phyloP scores from a whole-genome alignment of 2,888 invertebrate species.

The Lepidocyrtoides sp. region DNA sequence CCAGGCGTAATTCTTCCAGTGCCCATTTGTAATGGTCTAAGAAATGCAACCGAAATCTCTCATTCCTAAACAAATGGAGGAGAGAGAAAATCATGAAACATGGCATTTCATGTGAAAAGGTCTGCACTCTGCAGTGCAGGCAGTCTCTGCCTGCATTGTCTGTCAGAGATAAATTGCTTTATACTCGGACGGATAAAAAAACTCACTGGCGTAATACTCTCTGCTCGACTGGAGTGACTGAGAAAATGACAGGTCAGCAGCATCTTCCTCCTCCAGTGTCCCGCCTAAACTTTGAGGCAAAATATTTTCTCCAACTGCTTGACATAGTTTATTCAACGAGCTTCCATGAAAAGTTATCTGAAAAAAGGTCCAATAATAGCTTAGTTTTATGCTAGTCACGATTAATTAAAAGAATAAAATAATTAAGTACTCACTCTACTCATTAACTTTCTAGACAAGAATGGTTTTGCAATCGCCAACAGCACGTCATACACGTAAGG shows the following conservation, averaged over 20 bases:
- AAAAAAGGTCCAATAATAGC: too few species aligned
- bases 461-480: constrained; percentile 71
- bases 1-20: not conserved
- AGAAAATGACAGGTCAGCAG: constrained; percentile 52
- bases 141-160: too few species aligned
- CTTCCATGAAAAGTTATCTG: constrained; percentile 68
- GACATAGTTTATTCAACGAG: constrained; percentile 61
- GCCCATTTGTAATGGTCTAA: not conserved
- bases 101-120: too few species aligned
- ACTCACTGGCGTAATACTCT: constrained; percentile 62
- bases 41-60: constrained; percentile 62
- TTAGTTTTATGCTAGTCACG: not conserved
- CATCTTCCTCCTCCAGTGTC: constrained; percentile 53
- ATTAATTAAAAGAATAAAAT: not conserved
- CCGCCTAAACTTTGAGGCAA: constrained; percentile 69
- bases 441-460: constrained; percentile 71
- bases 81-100: too few species aligned
- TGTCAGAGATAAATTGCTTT: too few species aligned
- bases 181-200: too few species aligned
- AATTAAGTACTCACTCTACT: constrained; percentile 49
- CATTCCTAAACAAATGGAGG: constrained; percentile 42
- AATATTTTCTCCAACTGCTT: constrained; percentile 66
- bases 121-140: too few species aligned
- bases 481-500: constrained; percentile 73
- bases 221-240: constrained; percentile 60